Evolutionary conservation across 2,888 invertebrate species (phyloP).

Genomic region (Trachelus stipa): DNA sequence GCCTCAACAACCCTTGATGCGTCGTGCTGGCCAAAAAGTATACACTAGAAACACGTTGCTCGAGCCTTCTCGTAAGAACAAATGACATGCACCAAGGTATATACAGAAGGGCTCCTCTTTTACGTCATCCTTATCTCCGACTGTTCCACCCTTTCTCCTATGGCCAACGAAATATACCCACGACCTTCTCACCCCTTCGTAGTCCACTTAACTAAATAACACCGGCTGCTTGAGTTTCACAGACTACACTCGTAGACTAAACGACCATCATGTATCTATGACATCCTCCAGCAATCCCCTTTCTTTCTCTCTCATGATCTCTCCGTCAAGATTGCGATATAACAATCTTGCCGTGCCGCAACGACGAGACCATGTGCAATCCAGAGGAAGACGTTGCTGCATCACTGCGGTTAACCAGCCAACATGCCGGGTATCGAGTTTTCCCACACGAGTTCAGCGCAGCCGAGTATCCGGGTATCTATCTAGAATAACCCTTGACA

Average conservation of each 20-base stretch:
- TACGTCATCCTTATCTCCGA: background rate
- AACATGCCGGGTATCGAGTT: background rate
- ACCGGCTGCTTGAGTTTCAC: background rate
- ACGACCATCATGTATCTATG: background rate
- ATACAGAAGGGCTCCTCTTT: background rate
- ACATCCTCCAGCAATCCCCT: background rate
- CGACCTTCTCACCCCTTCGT: background rate
- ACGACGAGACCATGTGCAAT: background rate
- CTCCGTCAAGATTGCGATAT: background rate
- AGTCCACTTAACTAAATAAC: background rate
- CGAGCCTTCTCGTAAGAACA: background rate
- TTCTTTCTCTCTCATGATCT: background rate
- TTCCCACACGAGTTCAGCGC: background rate
- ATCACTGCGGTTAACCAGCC: background rate
- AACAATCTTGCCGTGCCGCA: background rate
- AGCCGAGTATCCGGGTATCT: background rate
- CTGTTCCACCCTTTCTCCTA: background rate
- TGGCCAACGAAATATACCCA: background rate
- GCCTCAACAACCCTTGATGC: background rate
- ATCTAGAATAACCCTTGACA: background rate
- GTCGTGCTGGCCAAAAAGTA: background rate
- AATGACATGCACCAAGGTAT: background rate
- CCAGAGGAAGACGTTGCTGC: background rate
- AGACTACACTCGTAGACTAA: background rate
- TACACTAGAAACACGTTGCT: background rate